Percentiles rank a stretch among this genome's conserved stretches.
Conservation (phyloP, 2,797 vertebrate species). For the Spondyliosoma cantharus region DNA sequence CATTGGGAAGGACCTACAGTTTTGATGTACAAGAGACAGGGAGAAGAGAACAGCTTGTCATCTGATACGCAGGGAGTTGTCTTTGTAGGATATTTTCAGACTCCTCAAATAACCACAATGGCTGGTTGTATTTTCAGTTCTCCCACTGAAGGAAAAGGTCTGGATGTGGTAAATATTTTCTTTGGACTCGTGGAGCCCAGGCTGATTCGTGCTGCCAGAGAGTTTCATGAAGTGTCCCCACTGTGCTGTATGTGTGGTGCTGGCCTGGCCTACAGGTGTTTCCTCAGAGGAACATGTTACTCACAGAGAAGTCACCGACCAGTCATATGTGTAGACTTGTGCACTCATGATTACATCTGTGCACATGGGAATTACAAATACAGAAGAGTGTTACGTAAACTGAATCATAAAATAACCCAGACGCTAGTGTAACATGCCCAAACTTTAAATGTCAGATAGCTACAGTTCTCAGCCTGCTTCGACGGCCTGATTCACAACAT, state of each 20-base stretch:
- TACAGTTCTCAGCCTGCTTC: constrained; percentile 2
- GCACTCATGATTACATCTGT: neutral
- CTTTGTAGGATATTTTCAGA: constrained; percentile 69
- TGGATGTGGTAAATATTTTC: constrained; percentile 67
- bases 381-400: constrained; percentile 1
- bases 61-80: constrained; percentile 63
- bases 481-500: constrained; percentile 9
- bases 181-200: constrained; percentile 40
- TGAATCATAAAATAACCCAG: constrained; percentile 24
- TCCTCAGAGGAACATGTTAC: constrained; percentile 54
- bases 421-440: neutral
- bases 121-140: constrained; percentile 67
- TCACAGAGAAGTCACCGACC: constrained; percentile 39
- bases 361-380: neutral
- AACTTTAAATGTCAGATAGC: neutral
- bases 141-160: constrained; percentile 53
- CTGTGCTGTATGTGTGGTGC: constrained; percentile 40
- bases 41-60: constrained; percentile 57
- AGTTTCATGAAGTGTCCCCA: constrained; percentile 19
- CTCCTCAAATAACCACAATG: constrained; percentile 75
- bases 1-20: constrained; percentile 22
- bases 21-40: constrained; percentile 31
- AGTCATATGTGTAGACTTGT: constrained; percentile 5
- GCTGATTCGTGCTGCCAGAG: constrained; percentile 40
- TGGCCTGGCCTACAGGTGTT: constrained; percentile 61